Percentiles rank a stretch among this genome's conserved stretches.
Evolutionary conservation across 2,797 vertebrate genomes (phyloP).

Genomic region (Steatocranus sp.): DNA sequence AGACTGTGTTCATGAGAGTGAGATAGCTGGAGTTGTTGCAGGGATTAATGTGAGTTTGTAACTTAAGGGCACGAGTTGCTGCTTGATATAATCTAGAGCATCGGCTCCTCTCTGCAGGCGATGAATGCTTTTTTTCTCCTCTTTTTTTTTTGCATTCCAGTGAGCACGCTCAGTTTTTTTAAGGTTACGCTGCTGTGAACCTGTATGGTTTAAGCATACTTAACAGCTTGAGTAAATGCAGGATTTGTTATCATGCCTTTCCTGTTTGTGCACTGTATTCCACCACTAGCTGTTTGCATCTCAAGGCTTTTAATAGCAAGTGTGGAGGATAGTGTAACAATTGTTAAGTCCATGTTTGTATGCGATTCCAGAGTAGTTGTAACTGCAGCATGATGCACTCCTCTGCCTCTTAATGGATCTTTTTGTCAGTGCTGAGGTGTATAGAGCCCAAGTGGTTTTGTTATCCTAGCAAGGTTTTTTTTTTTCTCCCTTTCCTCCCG

Average conservation of each 20-base stretch:
- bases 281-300: background rate
- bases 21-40: background rate
- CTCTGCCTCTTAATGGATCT: constrained; percentile 42
- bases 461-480: constrained; percentile 14
- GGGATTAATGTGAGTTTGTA: constrained; percentile 43
- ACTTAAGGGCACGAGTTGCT: constrained; percentile 33
- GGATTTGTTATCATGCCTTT: background rate
- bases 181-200: background rate
- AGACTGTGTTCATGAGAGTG: background rate
- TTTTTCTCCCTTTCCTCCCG: background rate
- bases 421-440: constrained; percentile 27
- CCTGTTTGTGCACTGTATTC: background rate
- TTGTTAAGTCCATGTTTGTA: constrained; percentile 11
- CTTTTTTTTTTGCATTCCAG: background rate
- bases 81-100: constrained; percentile 34
- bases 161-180: background rate
- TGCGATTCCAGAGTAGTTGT: background rate
- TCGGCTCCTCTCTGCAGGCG: constrained; percentile 21
- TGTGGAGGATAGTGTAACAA: background rate
- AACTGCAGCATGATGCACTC: constrained; percentile 1
- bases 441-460: constrained; percentile 8
- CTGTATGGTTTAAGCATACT: background rate
- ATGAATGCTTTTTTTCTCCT: background rate
- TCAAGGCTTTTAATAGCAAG: background rate
- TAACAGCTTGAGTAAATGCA: background rate